Conservation (phyloP, 1,140 invertebrate genomes). For the Ganaspis sp. region DNA sequence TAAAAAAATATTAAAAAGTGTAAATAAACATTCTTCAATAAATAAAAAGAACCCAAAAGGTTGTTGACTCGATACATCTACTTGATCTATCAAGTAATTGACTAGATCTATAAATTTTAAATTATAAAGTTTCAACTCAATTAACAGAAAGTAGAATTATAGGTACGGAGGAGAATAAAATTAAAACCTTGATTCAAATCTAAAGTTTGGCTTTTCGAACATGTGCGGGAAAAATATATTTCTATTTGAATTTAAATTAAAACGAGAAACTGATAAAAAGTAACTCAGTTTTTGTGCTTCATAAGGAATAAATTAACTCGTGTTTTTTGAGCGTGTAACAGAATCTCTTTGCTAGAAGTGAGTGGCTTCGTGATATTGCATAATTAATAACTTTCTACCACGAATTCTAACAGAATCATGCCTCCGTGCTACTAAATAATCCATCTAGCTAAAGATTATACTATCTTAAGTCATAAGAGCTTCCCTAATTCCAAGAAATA, state of each 20-base stretch:
- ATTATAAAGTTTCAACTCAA: no score
- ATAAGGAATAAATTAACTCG: background rate
- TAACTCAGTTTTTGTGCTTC: background rate
- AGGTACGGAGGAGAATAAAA: no score
- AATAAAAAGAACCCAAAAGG: no score
- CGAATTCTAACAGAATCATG: slow-evolving; percentile 14
- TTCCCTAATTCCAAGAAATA: background rate
- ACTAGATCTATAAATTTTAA: no score
- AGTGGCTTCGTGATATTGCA: slow-evolving; percentile 24
- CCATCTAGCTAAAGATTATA: background rate
- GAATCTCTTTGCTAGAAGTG: background rate
- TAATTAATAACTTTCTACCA: slow-evolving; percentile 2
- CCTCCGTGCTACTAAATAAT: slow-evolving; percentile 11
- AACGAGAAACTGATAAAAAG: background rate
- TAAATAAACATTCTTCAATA: no score
- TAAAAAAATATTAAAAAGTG: no score
- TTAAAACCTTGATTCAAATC: no score
- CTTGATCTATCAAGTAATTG: no score
- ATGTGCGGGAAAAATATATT: background rate
- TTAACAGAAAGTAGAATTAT: no score
- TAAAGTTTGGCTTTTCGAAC: no score
- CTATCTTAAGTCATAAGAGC: background rate
- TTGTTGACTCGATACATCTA: no score
- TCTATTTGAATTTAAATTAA: no score
- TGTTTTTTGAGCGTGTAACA: background rate